Evolutionary conservation across 2,888 invertebrate genomes (phyloP).

Genomic region (Helleia helle): DNA sequence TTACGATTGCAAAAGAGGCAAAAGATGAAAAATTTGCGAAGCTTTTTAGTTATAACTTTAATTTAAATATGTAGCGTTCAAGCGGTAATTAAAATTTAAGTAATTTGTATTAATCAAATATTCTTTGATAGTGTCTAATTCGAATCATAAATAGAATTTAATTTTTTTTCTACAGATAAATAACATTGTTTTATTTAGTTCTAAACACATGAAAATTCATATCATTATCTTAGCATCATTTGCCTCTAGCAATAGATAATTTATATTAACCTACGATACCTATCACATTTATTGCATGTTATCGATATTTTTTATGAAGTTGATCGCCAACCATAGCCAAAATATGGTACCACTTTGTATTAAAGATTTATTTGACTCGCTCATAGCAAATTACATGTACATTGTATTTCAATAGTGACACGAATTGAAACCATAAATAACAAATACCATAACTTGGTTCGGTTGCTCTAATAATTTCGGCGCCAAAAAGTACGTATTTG

Average conservation of each 20-base stretch:
- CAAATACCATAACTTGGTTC: background rate
- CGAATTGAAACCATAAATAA: background rate
- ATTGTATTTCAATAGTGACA: slow-evolving; percentile 3
- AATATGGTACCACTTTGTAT: background rate
- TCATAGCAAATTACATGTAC: background rate
- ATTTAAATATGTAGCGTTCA: no score
- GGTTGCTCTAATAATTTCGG: no score
- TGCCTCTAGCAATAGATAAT: slow-evolving; percentile 1
- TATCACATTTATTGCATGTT: slow-evolving; percentile 6
- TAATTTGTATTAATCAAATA: no score
- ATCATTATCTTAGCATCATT: background rate
- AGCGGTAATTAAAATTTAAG: no score
- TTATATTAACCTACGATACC: background rate
- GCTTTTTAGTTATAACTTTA: no score
- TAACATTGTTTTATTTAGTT: no score
- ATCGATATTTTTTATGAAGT: background rate
- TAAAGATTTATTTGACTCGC: background rate
- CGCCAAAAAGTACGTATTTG: no score
- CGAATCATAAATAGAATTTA: no score
- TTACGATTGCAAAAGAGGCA: background rate
- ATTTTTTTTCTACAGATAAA: no score
- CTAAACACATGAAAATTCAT: no score
- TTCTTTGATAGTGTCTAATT: no score
- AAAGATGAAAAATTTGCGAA: no score
- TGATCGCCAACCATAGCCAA: background rate